Evolutionary conservation across 1,140 invertebrate species (phyloP).

Genomic region (Drosophila willistoni): DNA sequence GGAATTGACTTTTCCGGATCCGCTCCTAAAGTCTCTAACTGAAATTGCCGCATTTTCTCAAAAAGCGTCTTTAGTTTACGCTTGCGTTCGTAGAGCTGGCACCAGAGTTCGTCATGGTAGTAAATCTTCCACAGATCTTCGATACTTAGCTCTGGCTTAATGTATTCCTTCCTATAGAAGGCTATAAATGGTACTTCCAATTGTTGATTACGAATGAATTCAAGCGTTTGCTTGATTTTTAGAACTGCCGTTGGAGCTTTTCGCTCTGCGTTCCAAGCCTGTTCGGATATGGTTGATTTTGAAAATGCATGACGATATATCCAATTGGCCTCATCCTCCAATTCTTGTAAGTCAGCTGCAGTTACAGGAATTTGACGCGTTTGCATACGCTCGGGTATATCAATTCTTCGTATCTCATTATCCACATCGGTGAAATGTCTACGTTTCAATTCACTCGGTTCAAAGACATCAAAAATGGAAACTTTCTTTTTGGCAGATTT

Average conservation of each 20-base stretch:
- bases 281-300: slow-evolving; percentile 90
- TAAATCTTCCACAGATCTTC: slow-evolving; percentile 99
- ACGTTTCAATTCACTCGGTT: slow-evolving; percentile 97
- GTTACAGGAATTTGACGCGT: slow-evolving; percentile 94
- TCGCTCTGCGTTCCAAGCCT: slow-evolving; percentile 84
- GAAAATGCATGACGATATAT: slow-evolving; percentile 97
- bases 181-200: slow-evolving; percentile 99
- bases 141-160: slow-evolving; percentile 96
- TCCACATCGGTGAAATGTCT: slow-evolving; percentile 98
- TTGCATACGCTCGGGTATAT: slow-evolving; percentile 96
- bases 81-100: slow-evolving; percentile 93
- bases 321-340: slow-evolving; percentile 98
- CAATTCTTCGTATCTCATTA: slow-evolving; percentile 94
- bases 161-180: slow-evolving; percentile 99
- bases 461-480: slow-evolving; percentile 97
- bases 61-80: slow-evolving; percentile 92
- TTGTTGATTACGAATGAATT: slow-evolving; percentile 97
- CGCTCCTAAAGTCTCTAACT: slow-evolving; percentile 92
- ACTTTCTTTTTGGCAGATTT: slow-evolving; percentile 90
- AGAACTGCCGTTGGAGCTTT: slow-evolving; percentile 85
- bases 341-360: slow-evolving; percentile 92
- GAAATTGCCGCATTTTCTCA: slow-evolving; percentile 96
- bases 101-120: slow-evolving; percentile 98
- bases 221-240: slow-evolving; percentile 97
- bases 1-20: slow-evolving; percentile 93